Evolutionary conservation across 2,797 vertebrate species (phyloP), one percentile per base, ranked within the genome.

Genomic region (Myotis pilosus): DNA sequence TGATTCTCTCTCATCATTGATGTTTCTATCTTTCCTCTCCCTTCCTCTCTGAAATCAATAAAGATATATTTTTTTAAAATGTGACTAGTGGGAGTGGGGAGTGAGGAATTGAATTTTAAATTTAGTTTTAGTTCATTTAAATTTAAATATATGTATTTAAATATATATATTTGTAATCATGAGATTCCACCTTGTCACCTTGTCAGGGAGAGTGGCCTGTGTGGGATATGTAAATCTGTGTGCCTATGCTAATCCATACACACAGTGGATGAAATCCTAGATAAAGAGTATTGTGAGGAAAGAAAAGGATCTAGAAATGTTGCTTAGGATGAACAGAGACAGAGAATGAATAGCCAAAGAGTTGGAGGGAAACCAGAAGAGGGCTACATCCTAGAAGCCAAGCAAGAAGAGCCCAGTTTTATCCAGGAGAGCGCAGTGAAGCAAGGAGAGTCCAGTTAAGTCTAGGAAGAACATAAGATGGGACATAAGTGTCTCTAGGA

Each of bases 241-340:
- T 75, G 47, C 64, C 23, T 91, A 28, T 83, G 62, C 84, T 87
- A 76, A 64, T 51, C 8, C 36, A 19, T 60, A 64, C 10, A 16
- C 25, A 76, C 44, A 69, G 1, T 38, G 38, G 41, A 84, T 78
- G 79, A 55, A 51, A 93, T 28, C 41, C 9, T 76, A 30, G 47
- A 23, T 72, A 91, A 87, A 91, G 53, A 20, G 44, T 93, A 36
- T 9, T 71, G 20, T 51, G 55, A 87, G 41, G 55, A 86, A 92
- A 94, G 53, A n/a, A 88, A 93, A 93, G 57, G 49, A 33, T 49
- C 41, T 69, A 47, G 74, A 91, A 96, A 86, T 49, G 74, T 55
- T 93, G 69, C 17, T 79, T 92, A 49, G 57, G 38, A 71, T 72
- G 38, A 69, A 92, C n/a, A 86, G 55, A 69, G 8, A 49, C 19